Evolutionary conservation across 92 coral and sea anemone genomes (phyloP).

Genomic region (Pocillopora meandrina): DNA sequence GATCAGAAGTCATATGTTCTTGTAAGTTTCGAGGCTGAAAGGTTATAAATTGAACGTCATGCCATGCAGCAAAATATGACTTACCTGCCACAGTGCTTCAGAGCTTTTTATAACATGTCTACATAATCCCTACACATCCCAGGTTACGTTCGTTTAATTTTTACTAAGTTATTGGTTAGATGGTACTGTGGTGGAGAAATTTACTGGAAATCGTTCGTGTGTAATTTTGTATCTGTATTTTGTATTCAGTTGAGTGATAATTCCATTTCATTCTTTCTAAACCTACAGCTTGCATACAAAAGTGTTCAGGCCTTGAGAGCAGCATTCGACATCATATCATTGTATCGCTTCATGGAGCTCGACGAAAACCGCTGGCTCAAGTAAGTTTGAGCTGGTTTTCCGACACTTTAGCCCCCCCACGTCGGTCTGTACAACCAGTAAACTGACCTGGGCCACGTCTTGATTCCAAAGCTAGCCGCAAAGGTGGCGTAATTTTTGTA

Average conservation of each 20-base stretch:
- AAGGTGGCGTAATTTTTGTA: no score
- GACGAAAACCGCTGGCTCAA: slow-evolving; percentile 95
- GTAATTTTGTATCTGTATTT: not conserved
- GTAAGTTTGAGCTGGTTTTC: slow-evolving; percentile 54
- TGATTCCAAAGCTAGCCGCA: not conserved
- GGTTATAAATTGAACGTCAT: no score
- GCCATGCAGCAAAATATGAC: no score
- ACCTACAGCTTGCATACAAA: slow-evolving; percentile 78
- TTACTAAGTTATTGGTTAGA: not conserved
- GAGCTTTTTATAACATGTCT: not conserved
- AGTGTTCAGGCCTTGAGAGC: slow-evolving; percentile 79
- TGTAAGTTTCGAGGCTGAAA: no score
- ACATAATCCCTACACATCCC: not conserved
- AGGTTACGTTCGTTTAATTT: not conserved
- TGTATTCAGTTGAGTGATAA: not conserved
- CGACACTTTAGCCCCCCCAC: no score
- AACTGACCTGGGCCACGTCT: not conserved
- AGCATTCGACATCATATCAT: slow-evolving; percentile 70
- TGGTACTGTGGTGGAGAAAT: no score
- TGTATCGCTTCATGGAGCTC: slow-evolving; percentile 86
- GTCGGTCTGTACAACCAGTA: no score
- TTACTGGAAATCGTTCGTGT: not conserved
- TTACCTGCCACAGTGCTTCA: not conserved
- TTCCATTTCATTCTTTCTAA: not conserved
- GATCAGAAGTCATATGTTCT: no score